phyloP scores from a whole-genome alignment of 1,140 invertebrate species.

The Zaprionus camerounensis region DNA sequence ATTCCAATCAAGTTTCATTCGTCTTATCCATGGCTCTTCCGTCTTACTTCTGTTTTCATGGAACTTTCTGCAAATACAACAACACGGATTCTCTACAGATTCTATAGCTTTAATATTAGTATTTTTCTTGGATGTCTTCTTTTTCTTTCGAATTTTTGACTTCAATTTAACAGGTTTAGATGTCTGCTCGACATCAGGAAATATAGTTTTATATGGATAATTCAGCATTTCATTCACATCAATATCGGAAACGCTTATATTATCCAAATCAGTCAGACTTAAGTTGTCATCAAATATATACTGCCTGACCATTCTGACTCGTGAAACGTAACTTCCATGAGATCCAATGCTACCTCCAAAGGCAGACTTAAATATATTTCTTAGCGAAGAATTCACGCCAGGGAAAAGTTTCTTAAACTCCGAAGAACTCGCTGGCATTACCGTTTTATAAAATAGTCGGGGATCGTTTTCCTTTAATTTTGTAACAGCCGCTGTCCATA shows the following conservation, averaged over 20 bases:
- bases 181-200: not conserved
- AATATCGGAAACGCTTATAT: conserved; percentile 16
- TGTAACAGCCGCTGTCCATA: no score
- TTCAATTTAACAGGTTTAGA: not conserved
- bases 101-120: not conserved
- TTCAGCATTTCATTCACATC: not conserved
- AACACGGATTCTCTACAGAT: not conserved
- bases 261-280: not conserved
- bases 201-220: conserved; percentile 15
- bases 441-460: no score
- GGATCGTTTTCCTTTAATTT: no score
- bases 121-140: not conserved
- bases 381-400: not conserved
- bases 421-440: no score
- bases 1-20: conserved; percentile 44
- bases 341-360: not conserved
- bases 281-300: not conserved
- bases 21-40: conserved; percentile 35
- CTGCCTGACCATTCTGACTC: not conserved
- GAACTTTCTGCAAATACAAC: conserved; percentile 7
- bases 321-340: not conserved
- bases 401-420: not conserved
- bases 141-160: not conserved
- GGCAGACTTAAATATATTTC: not conserved
- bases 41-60: not conserved